Base-by-base conservation (phyloP, 2,797 vertebrate genomes). In the Acanthurus lineatus region DNA sequence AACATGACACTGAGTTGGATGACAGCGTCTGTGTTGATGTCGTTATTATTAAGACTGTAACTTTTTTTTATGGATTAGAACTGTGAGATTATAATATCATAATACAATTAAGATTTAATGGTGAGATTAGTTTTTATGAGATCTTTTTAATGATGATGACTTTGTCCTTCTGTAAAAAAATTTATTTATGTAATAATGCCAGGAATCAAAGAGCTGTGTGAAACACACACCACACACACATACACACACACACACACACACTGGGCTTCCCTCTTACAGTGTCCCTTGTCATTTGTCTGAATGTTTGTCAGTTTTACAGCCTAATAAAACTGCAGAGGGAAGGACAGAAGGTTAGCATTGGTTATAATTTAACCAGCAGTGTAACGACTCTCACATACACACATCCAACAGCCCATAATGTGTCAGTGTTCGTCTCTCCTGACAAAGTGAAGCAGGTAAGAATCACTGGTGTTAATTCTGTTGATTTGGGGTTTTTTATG, bases 341-440 rank as follows among this genome's bases (percentile, higher is more conserved):
- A 1, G 0, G 22, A 42, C 25, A 52, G 28, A 70, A 52, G 61
- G 58, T 6, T 3, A 9, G 2, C n/a, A 6, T 42, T 15, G 45
- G 88, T 92, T 83, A 88, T 0, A 75, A 0, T 76, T 90, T 91
- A 91, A 92, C 88, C 56, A 72, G 76, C 28, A 32, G 2, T 32
- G 28, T 0, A 56, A 60, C 45, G 35, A 49, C 59, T 53, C 53
- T 54, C 42, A 70, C 65, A 47, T 17, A 25, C 25, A 61, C 42
- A 70, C 65, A 47, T 17, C n/a, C 25, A 61, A 32, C 61, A 60
- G 42, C 58, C 69, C 42, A 63, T 14, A 17, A 0, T 15, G 1
- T 53, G 22, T 51, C 35, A 4, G 25, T 47, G 17, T 38, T 32
- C 6, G 11, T 1, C 9, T 72, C 25, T 22, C 63, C 28, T 32